phyloP scores from a whole-genome alignment of 2,888 invertebrate genomes.

The Dimorphilus gyrociliatus region DNA sequence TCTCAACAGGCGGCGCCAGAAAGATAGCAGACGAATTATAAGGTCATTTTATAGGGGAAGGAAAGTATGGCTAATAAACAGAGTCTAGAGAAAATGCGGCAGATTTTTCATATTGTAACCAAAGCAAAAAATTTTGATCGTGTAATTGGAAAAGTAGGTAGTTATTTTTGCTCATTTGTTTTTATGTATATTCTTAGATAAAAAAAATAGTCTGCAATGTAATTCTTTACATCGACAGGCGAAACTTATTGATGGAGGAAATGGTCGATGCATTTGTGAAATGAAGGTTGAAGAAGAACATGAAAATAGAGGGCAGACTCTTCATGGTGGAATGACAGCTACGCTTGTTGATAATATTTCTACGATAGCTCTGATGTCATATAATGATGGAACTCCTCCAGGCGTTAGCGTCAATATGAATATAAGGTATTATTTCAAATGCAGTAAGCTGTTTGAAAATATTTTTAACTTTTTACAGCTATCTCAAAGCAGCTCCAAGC shows the following conservation, averaged over 20 bases:
- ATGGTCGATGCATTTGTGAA: constrained; percentile 58
- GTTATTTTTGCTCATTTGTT: too few species aligned
- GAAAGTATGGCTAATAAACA: too few species aligned
- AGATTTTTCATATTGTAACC: too few species aligned
- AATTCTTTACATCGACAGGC: constrained; percentile 3
- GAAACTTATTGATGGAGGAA: constrained; percentile 35
- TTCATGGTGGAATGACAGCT: constrained; percentile 73
- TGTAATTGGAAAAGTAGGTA: too few species aligned
- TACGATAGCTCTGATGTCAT: constrained; percentile 58
- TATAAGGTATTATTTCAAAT: constrained; percentile 46
- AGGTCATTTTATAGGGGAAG: too few species aligned
- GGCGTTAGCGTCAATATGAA: constrained; percentile 70
- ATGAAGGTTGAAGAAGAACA: constrained; percentile 57
- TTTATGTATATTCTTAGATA: too few species aligned
- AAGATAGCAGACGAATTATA: too few species aligned
- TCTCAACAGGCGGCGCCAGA: too few species aligned
- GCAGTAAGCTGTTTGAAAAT: background rate
- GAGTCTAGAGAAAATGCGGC: too few species aligned
- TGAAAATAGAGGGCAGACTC: constrained; percentile 52
- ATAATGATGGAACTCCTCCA: constrained; percentile 43
- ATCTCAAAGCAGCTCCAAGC: constrained; percentile 54
- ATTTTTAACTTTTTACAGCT: constrained; percentile 44
- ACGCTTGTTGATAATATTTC: constrained; percentile 61
- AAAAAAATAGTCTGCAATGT: too few species aligned
- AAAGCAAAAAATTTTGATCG: too few species aligned